Conservation (phyloP, 2,113 vertebrate species). For the Carassius auratus region DNA sequence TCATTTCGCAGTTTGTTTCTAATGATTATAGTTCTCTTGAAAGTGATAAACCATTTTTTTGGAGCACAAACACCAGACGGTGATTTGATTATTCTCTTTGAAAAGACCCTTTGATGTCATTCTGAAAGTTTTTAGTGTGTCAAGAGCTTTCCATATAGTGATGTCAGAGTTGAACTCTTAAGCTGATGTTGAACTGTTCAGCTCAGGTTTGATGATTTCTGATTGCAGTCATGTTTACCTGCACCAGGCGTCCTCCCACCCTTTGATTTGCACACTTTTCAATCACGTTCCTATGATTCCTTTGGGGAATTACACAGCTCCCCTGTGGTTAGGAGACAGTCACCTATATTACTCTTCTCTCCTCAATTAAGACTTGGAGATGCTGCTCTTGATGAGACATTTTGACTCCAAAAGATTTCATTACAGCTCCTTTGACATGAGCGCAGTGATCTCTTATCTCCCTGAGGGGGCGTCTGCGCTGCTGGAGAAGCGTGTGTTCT, state of each 20-base stretch:
- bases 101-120: constrained; percentile 9
- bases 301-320: constrained; percentile 36
- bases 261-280: constrained; percentile 50
- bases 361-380: constrained; percentile 54
- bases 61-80: not conserved
- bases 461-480: not conserved
- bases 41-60: not conserved
- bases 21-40: not conserved
- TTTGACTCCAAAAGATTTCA: constrained; percentile 56
- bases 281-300: constrained; percentile 37
- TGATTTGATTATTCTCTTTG: not conserved
- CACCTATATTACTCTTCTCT: constrained; percentile 53
- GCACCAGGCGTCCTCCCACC: constrained; percentile 53
- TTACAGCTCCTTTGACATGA: constrained; percentile 48
- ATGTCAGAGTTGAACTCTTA: not conserved
- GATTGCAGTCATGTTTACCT: constrained; percentile 57
- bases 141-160: not conserved
- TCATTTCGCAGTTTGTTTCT: not conserved
- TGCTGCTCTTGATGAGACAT: constrained; percentile 54
- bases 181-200: constrained; percentile 3
- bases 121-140: not conserved
- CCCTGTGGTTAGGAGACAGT: constrained; percentile 36
- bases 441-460: constrained; percentile 11
- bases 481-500: constrained; percentile 10
- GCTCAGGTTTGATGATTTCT: constrained; percentile 58